These are phyloP conservation scores for Sesia apiformis DNA, from an alignment of 2,888 invertebrate species.

Conservation along the genomic window DNA sequence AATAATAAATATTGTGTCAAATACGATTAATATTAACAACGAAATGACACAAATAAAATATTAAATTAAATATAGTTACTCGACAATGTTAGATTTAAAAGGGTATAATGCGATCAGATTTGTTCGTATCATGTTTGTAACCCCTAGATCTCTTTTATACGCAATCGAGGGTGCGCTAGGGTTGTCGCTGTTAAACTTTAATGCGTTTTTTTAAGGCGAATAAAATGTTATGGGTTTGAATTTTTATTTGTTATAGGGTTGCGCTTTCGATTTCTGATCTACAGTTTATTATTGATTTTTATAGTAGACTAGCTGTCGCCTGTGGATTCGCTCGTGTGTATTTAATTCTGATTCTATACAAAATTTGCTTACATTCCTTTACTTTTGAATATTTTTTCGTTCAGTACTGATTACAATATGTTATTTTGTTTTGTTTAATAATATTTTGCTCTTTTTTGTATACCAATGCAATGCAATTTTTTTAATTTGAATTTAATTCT, in stretches of 20 bases:
- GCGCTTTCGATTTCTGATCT: not conserved
- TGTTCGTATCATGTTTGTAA: slow-evolving; percentile 21
- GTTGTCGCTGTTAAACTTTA: slow-evolving; percentile 8
- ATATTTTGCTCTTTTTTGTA: too few species aligned
- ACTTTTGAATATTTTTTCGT: too few species aligned
- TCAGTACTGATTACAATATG: too few species aligned
- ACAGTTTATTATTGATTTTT: too few species aligned
- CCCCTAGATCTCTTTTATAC: slow-evolving; percentile 1
- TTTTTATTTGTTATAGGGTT: not conserved
- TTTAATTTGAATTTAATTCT: too few species aligned
- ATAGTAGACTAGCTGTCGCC: too few species aligned
- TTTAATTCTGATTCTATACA: too few species aligned
- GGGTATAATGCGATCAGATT: slow-evolving; percentile 23
- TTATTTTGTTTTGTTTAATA: too few species aligned
- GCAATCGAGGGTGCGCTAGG: slow-evolving; percentile 14
- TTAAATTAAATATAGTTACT: slow-evolving; percentile 11
- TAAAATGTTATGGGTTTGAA: not conserved
- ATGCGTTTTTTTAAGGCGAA: not conserved
- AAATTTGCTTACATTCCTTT: too few species aligned
- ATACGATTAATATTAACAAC: not conserved
- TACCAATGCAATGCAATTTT: too few species aligned
- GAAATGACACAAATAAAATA: not conserved
- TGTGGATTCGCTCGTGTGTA: too few species aligned
- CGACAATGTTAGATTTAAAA: slow-evolving; percentile 9
- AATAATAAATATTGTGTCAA: too few species aligned